Evolutionary conservation across 1,140 invertebrate genomes (phyloP), one percentile per base, ranked within the genome.

Genomic region (Zophobas morio): DNA sequence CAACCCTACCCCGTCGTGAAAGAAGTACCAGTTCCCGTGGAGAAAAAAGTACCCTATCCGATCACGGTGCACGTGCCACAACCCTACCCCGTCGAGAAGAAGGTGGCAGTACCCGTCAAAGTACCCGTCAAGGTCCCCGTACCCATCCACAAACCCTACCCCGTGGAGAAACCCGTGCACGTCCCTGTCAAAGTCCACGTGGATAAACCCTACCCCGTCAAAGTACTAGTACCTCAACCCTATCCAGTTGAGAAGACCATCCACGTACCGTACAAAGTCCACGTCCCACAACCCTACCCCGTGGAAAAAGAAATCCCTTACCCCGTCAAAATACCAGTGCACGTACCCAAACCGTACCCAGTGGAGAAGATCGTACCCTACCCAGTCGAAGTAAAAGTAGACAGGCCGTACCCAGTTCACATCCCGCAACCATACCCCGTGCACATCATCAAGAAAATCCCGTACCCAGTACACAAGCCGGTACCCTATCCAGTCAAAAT

Each of bases 1-100:
- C 80, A 76, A 54, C 84, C 84, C 4, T 84, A 84, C 49, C 83
- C 86, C 5, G 83, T 87, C 33, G 84, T 85, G 40, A 87, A 85
- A 71, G 82, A 82, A 63, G 79, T 86, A n/a, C 88, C 80, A 33
- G 82, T 82, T 8, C 84, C 81, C 2, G 84, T 81, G 0, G 90
- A 91, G 79, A 93, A 93, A 82, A 90, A 90, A 79, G 88, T 93
- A 1, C 92, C 89, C 6, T 87, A 88, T 49, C 92, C 88, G 70
- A 89, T 91, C 40, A 90, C 90, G 80, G 89, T 90, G 51, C 84
- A 74, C 32, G 81, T 84, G n/a, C 84, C 85, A 6, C 89, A 90
- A 49, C 93, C 92, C 0, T 93, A 93, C 84, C 92, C 93, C 57
- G 93, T 94, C 1, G 92, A 92, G 81, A 93, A 93, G 82, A 87